Evolutionary conservation across 2,888 invertebrate genomes (phyloP), one percentile per base, ranked within the genome.

Genomic region (Leucania comma): DNA sequence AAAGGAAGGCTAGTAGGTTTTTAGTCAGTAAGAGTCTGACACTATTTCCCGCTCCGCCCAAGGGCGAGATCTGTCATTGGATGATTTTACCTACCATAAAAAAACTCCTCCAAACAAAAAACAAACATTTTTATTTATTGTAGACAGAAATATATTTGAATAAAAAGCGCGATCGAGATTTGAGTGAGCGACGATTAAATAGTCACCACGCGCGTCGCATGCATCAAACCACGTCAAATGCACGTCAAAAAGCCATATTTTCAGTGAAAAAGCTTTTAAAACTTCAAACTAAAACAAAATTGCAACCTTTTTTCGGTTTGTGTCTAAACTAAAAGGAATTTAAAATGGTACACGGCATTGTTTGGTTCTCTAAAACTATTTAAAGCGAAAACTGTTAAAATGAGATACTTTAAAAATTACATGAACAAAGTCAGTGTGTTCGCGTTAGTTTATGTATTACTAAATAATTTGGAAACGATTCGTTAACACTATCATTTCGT

Each of bases 221-320:
- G 63, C 51, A 60, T 75, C 50, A 60, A 35, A 68, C 48, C 5
- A 53, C 26, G 46, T 65, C 78, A 65, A 57, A 64, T 68, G 3
- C 35, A 32, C 64, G 29, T 69, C 46, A n/a, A 50, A 61, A 81
- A 48, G n/a, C 24, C 3, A 46, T 17, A 9, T 12, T 51, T 67
- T 32, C 42, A 17, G 17, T 51, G 35, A 29, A 64, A 80, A 59
- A 53, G 46, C 65, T 29, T 58, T 81, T 38, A 5, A 58, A 53
- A 54, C n/a, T 54, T 6, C 48, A 24, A 32, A 50, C 22, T 48
- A 51, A 53, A 63, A 68, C 17, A 54, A 32, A 38, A 53, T 12
- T 9, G 46, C n/a, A 48, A 3, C 5, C 4, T 51, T 61, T 81
- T 77, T 81, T 57, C 24, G 20, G 42, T 50, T 51, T 53, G 48